Evolutionary conservation across 2,113 vertebrate species (phyloP).

Genomic region (Rhinopithecus roxellana): DNA sequence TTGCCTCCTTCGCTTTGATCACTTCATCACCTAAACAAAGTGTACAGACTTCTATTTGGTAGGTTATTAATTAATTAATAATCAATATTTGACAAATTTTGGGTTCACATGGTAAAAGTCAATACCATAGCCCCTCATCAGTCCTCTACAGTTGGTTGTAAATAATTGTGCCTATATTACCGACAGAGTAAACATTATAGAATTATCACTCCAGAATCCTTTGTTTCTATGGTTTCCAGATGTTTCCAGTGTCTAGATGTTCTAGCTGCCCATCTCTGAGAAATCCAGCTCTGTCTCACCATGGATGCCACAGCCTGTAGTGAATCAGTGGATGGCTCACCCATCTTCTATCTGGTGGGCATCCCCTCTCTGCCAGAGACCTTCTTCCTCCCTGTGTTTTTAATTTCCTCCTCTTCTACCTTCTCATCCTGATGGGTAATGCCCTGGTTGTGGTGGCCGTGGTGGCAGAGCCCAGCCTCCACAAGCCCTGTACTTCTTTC

Average conservation of each 20-base stretch:
- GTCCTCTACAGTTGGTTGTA: not conserved
- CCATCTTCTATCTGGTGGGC: constrained; percentile 64
- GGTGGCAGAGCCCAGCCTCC: constrained; percentile 70
- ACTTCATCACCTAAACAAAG: not conserved
- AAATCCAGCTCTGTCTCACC: not conserved
- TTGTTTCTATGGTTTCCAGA: constrained; percentile 35
- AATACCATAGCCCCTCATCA: not conserved
- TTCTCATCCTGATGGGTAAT: constrained; percentile 66
- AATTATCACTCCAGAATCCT: not conserved
- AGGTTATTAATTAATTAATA: not conserved
- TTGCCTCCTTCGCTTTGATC: not conserved
- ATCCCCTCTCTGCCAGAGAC: constrained; percentile 65
- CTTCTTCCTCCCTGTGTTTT: constrained; percentile 58
- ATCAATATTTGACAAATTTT: not conserved
- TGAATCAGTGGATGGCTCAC: constrained; percentile 20
- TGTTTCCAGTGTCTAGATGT: not conserved
- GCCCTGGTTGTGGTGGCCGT: constrained; percentile 53
- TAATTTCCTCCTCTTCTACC: constrained; percentile 68
- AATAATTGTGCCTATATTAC: not conserved
- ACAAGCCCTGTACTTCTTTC: constrained; percentile 80
- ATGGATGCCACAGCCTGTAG: constrained; percentile 55
- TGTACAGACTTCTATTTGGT: not conserved
- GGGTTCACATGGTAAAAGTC: not conserved
- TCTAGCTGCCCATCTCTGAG: not conserved
- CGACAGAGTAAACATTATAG: not conserved